phyloP scores from a whole-genome alignment of 2,113 vertebrate species.

The Pluvianellus socialis region DNA sequence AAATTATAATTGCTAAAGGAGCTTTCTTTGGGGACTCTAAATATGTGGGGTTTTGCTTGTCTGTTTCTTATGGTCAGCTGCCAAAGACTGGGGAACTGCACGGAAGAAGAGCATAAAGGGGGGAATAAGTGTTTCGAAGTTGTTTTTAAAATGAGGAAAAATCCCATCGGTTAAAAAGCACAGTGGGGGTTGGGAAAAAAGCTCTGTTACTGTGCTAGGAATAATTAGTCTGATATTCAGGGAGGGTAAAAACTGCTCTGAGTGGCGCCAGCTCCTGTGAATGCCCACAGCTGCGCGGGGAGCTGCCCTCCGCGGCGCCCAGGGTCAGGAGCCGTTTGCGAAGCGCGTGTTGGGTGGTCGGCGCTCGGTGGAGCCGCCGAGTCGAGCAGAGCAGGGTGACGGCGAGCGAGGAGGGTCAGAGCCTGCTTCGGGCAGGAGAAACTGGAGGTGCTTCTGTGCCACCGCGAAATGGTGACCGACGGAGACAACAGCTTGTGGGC shows the following conservation, averaged over 20 bases:
- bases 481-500: neutral
- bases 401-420: neutral
- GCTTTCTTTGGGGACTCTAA: neutral
- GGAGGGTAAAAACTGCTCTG: neutral
- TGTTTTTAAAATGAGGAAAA: neutral
- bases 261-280: neutral
- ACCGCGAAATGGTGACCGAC: neutral
- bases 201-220: neutral
- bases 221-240: neutral
- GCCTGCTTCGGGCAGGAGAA: neutral
- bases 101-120: neutral
- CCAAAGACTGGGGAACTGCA: neutral
- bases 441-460: too few relatives aligned
- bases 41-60: neutral
- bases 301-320: neutral
- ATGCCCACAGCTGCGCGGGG: neutral
- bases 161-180: neutral
- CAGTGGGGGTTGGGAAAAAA: too few relatives aligned
- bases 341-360: accelerated
- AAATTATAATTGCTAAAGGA: neutral
- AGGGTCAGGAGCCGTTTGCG: neutral
- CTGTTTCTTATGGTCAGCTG: neutral
- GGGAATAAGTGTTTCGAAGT: neutral
- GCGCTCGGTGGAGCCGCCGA: neutral
- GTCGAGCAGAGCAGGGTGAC: accelerated